A percentile compares a stretch with the other conserved stretches of the same genome.
phyloP scores from a whole-genome alignment of 2,888 invertebrate species.

The Agrochola circellaris region DNA sequence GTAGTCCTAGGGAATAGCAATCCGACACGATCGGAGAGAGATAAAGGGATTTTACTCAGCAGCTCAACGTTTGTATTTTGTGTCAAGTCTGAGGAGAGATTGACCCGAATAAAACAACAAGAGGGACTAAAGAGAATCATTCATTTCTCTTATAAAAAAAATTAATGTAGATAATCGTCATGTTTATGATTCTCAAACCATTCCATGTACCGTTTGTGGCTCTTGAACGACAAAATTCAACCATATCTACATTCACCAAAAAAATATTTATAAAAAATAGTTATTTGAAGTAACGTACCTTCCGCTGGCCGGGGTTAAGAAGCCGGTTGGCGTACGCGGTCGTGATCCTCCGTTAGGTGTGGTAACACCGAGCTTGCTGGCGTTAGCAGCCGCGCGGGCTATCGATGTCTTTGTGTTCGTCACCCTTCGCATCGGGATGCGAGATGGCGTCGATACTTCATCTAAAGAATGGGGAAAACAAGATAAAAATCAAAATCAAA shows the following conservation, averaged over 20 bases:
- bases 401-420: conserved; percentile 90
- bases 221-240: conserved; percentile 6
- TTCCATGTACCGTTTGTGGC: conserved; percentile 12
- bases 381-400: conserved; percentile 91
- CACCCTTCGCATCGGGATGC: conserved; percentile 94
- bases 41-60: background rate
- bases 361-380: conserved; percentile 90
- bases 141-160: conserved; percentile 26
- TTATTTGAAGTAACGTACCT: conserved; percentile 89
- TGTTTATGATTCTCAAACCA: conserved; percentile 18
- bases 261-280: background rate
- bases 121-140: conserved; percentile 17
- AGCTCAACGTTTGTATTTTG: conserved; percentile 2
- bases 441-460: conserved; percentile 94
- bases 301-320: conserved; percentile 94
- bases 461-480: conserved; percentile 84
- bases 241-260: conserved; percentile 40
- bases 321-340: conserved; percentile 94
- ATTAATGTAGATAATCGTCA: conserved; percentile 43
- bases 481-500: too few species aligned
- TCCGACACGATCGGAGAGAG: background rate
- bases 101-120: background rate
- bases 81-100: background rate
- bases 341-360: conserved; percentile 92
- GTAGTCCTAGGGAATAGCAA: background rate